These are phyloP conservation scores for Rattus rattus DNA, from an alignment of 2,113 vertebrate species.

Conservation along the genomic window DNA sequence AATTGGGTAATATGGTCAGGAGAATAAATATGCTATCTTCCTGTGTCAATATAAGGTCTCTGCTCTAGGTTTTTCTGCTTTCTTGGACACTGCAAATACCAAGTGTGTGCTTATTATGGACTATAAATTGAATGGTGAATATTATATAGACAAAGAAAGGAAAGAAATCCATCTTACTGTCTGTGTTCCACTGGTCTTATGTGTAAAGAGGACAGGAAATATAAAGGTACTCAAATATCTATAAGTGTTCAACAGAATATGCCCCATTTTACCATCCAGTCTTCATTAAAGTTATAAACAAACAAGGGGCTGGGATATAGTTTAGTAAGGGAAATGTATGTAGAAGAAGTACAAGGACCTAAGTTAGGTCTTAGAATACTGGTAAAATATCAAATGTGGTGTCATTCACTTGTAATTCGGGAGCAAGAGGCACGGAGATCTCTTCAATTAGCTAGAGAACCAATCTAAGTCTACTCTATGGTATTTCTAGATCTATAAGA, in stretches of 20 bases:
- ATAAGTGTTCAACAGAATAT: neutral
- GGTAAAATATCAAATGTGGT: neutral
- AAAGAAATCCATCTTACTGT: neutral
- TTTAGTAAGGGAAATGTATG: too few species aligned
- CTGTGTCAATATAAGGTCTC: neutral
- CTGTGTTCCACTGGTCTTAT: neutral
- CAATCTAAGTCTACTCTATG: neutral
- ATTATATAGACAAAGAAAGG: neutral
- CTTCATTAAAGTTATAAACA: neutral
- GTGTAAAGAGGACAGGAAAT: neutral
- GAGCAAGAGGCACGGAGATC: neutral
- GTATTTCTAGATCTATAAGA: too few species aligned
- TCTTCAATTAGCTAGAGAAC: neutral
- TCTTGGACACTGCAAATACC: neutral
- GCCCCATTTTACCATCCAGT: too few species aligned
- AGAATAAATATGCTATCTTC: neutral
- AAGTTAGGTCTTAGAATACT: neutral
- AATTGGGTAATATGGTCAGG: accelerated
- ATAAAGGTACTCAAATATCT: neutral
- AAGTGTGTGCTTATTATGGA: neutral
- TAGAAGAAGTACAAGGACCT: too few species aligned
- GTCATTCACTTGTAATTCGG: neutral
- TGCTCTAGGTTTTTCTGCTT: neutral
- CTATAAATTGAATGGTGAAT: neutral
- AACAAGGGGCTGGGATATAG: neutral